Conservation (phyloP, 92 coral and sea anemone genomes). For the Phenganax stokvisi region DNA sequence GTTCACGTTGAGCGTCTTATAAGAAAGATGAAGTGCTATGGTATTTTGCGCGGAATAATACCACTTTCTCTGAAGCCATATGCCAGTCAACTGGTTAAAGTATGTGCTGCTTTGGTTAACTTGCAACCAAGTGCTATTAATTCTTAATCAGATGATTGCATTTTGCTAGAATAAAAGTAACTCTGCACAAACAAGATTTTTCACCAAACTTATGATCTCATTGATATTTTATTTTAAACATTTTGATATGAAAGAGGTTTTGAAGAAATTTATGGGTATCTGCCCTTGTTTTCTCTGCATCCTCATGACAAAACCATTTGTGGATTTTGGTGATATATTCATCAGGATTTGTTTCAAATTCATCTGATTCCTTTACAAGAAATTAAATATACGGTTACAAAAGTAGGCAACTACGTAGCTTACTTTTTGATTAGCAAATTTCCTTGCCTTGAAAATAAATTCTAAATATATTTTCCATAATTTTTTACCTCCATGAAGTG, state of each 20-base stretch:
- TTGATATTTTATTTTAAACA: neutral
- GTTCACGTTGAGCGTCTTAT: neutral
- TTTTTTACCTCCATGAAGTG: neutral
- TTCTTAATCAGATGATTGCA: neutral
- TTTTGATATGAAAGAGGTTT: neutral
- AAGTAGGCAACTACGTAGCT: neutral
- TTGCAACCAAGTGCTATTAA: conserved; percentile 15
- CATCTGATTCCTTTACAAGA: conserved; percentile 11
- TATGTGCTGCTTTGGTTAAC: conserved; percentile 22
- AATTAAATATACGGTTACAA: neutral
- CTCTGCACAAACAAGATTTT: neutral
- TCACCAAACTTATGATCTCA: neutral
- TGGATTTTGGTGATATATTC: conserved; percentile 2
- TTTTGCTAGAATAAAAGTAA: too few species aligned
- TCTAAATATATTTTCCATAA: neutral
- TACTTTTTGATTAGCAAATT: too few species aligned
- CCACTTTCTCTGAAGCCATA: neutral
- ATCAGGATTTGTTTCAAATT: neutral
- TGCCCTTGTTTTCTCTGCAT: conserved; percentile 16
- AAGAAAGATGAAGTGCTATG: conserved; percentile 7
- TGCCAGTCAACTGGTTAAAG: neutral
- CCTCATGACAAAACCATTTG: conserved; percentile 18
- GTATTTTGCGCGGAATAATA: conserved; percentile 3
- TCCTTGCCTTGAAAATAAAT: neutral
- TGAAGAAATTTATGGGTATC: neutral